Conservation (phyloP, 1,140 invertebrate genomes). For the Drosophila tani region DNA sequence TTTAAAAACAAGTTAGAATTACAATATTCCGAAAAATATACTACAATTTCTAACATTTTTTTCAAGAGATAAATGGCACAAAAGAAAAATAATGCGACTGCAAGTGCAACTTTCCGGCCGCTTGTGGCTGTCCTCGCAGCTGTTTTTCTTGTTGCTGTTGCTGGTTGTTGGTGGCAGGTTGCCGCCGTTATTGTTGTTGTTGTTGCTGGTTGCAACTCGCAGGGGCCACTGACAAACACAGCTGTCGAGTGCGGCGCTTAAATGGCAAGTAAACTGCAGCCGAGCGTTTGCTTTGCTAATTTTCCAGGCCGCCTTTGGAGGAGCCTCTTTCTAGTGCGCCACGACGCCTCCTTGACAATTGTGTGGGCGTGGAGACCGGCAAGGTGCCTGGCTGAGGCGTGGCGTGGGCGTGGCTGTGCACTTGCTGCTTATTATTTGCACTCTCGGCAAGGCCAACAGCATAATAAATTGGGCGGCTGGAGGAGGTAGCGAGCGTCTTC, state of each 20-base stretch:
- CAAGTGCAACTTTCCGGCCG: constrained; percentile 52
- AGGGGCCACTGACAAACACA: constrained; percentile 72
- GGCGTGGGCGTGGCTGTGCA: constrained; percentile 68
- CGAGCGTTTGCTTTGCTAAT: constrained; percentile 80
- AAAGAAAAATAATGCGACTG: constrained; percentile 47
- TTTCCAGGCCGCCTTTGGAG: constrained; percentile 50
- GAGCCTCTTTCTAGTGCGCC: constrained; percentile 4
- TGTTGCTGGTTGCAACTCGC: constrained; percentile 30
- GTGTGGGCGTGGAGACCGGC: constrained; percentile 60
- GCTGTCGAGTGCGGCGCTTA: constrained; percentile 76
- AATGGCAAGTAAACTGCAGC: constrained; percentile 82
- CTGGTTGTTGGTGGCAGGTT: constrained; percentile 3
- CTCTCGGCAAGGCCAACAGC: constrained; percentile 75
- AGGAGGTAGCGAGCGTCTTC: constrained; percentile 4
- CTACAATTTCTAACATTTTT: not conserved
- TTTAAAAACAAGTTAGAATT: too few species aligned
- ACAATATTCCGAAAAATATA: too few species aligned
- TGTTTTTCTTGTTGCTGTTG: constrained; percentile 11
- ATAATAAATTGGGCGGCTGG: constrained; percentile 68
- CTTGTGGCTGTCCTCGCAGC: constrained; percentile 25
- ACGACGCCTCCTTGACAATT: constrained; percentile 42
- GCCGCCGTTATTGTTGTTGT: constrained; percentile 11
- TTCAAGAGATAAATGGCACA: constrained; percentile 36
- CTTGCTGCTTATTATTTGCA: constrained; percentile 82
- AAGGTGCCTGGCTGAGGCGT: constrained; percentile 50